Evolutionary conservation across 2,888 invertebrate species (phyloP).

Genomic region (Zaprionus obscuricornis): DNA sequence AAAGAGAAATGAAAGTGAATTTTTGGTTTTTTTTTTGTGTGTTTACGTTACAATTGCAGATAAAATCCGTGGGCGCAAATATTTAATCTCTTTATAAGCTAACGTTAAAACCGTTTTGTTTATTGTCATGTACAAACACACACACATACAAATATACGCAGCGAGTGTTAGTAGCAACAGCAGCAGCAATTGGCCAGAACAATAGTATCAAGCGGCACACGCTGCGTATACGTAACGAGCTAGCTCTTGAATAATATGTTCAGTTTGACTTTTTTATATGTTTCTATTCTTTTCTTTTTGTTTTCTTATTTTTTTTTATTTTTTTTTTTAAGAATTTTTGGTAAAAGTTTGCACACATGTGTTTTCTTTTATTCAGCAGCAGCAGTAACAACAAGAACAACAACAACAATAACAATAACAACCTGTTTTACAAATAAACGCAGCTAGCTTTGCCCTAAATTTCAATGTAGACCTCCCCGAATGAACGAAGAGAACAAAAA

Average conservation of each 20-base stretch:
- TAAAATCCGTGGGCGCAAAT: conserved; percentile 24
- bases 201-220: conserved; percentile 25
- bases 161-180: conserved; percentile 2
- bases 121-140: conserved; percentile 20
- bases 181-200: conserved; percentile 14
- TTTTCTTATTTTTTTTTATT: conserved; percentile 2
- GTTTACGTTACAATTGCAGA: conserved; percentile 30
- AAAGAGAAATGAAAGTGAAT: conserved; percentile 50
- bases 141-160: no score
- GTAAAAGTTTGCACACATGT: conserved; percentile 72
- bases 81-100: conserved; percentile 51
- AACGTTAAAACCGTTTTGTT: conserved; percentile 35
- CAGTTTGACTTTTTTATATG: not conserved
- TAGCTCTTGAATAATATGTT: no score
- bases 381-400: conserved; percentile 37
- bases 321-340: conserved; percentile 37
- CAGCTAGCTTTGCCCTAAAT: conserved; percentile 71
- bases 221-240: conserved; percentile 63
- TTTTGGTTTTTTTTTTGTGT: conserved; percentile 13
- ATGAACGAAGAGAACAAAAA: not conserved
- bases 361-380: conserved; percentile 56
- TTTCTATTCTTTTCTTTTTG: conserved; percentile 16
- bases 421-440: conserved; percentile 69
- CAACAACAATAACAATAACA: conserved; percentile 28
- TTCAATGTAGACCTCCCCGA: conserved; percentile 26